Evolutionary conservation across 2,113 vertebrate genomes (phyloP).

Genomic region (Actenoides hombroni): DNA sequence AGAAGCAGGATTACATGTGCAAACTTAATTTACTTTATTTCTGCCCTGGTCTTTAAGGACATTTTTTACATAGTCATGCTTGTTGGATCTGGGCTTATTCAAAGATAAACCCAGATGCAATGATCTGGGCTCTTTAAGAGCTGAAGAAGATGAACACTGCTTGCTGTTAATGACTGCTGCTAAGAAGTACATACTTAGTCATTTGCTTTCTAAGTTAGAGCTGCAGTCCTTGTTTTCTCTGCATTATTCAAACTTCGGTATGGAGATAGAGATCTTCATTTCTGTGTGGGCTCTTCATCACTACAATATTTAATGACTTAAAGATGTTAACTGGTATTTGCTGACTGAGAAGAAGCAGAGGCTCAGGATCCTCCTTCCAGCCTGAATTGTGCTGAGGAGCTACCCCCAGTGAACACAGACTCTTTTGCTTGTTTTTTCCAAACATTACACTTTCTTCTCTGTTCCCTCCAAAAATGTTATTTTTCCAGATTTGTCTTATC

Average conservation of each 20-base stretch:
- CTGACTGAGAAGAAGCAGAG: background rate
- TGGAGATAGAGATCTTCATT: background rate
- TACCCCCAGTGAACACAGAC: background rate
- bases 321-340: background rate
- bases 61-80: background rate
- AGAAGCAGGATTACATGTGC: background rate
- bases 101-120: background rate
- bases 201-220: background rate
- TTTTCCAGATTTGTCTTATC: background rate
- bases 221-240: background rate
- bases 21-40: background rate
- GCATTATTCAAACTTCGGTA: background rate
- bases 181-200: fast-evolving
- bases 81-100: background rate
- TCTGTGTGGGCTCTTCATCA: background rate
- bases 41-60: background rate
- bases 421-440: background rate
- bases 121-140: background rate
- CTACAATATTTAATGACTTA: background rate
- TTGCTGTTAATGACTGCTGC: background rate
- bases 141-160: background rate
- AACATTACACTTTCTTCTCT: background rate
- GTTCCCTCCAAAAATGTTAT: background rate
- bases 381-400: background rate
- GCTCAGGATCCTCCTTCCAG: background rate